Percentiles rank a stretch among this genome's conserved stretches.
Evolutionary conservation across 1,140 invertebrate species (phyloP).

Genomic region (Calephelis nemesis): DNA sequence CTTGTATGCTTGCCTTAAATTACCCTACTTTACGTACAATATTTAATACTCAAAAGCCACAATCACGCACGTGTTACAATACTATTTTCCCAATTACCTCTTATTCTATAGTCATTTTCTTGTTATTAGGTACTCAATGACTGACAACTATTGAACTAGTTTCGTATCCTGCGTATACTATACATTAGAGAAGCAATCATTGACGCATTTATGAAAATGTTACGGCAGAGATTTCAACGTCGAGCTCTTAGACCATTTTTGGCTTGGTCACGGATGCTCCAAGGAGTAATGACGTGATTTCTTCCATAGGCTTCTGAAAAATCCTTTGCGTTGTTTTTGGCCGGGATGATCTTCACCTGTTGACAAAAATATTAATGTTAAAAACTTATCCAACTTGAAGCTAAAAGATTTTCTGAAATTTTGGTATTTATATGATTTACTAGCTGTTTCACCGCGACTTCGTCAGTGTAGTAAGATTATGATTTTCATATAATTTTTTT

Average conservation of each 20-base stretch:
- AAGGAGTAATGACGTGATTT: conserved; percentile 89
- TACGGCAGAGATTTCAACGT: conserved; percentile 46
- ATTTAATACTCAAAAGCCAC: conserved; percentile 40
- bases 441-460: no score
- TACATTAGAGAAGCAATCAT: conserved; percentile 13
- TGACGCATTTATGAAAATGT: conserved; percentile 16
- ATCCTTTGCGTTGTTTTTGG: conserved; percentile 88
- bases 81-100: conserved; percentile 27
- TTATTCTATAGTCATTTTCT: conserved; percentile 21
- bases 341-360: conserved; percentile 83
- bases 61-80: conserved; percentile 39
- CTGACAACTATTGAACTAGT: conserved; percentile 2
- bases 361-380: conserved; percentile 53
- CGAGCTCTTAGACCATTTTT: conserved; percentile 31
- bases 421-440: no score
- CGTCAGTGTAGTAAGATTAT: no score
- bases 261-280: conserved; percentile 82
- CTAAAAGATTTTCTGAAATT: no score
- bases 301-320: conserved; percentile 92
- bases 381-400: not conserved
- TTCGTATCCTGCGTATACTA: conserved; percentile 17
- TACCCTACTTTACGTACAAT: conserved; percentile 21
- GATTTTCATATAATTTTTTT: no score
- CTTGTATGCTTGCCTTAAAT: conserved; percentile 10
- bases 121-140: conserved; percentile 26